Evolutionary conservation across 53 echinoderm and acorn worm genomes (phyloP), one percentile per base, ranked within the genome.

Genomic region (Antedon mediterranea): DNA sequence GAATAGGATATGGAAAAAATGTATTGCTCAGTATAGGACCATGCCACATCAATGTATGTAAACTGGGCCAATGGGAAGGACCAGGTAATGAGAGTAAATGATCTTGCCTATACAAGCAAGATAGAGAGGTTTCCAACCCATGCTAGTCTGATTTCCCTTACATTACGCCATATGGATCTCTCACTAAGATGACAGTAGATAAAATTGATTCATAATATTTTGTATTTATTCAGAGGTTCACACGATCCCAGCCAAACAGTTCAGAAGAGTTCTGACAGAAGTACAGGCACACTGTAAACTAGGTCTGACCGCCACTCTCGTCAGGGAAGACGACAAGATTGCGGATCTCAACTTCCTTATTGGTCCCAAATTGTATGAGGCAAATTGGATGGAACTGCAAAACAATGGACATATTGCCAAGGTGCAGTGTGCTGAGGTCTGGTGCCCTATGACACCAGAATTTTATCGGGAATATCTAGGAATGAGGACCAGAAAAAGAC

Each of bases 401-500:
- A 85, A 90, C 13, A 78, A 71, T 76, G 93, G 93, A 18, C 93
- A 93, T 83, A 98, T 98, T 37, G 98, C 98, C 18, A 86, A 92
- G 43, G 98, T 98, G 30, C 98, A 98, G 83, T 98, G 98, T 71
- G 92, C 98, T 0, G 98, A 98, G 85, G 98, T 98, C 71, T 98
- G 98, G 98, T 98, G 98, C 81, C 92, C 92, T 0, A 98, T 98
- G 98, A 88, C 93, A 1, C 98, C 98, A 14, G 98, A 98, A 83
- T 98, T 98, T 81, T 98, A 89, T 85, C 30, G 98, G 30, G 98
- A 98, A 75, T 98, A 98, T 72, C 84, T 98, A 28, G 77, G 77
- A 71, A 81, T 98, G 30, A 86, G 84, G 76, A 85, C 90, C 0
- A 86, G 92, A 18, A 98, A 86, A 72, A 88, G 90, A 82, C 72